These are phyloP conservation scores for Brachionus sp. DNA, from an alignment of 1,140 invertebrate species.

Conservation along the genomic window DNA sequence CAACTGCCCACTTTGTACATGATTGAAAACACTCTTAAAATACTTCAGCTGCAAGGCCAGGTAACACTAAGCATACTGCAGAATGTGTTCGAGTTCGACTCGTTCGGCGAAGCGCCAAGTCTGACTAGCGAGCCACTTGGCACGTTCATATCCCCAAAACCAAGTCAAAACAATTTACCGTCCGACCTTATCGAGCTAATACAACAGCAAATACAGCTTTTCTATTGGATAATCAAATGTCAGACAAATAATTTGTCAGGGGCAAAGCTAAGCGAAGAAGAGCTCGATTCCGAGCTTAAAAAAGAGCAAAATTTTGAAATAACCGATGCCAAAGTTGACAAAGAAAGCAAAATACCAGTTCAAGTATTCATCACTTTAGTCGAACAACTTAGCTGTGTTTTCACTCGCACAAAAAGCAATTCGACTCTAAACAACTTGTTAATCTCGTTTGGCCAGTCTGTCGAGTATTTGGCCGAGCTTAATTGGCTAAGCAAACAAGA, in stretches of 20 bases:
- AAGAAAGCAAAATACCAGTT: slow-evolving; percentile 14
- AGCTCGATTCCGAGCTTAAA: not conserved
- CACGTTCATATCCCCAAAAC: not conserved
- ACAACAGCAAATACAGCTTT: not conserved
- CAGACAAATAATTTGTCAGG: not conserved
- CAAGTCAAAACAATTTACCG: not conserved
- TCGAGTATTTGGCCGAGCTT: not conserved
- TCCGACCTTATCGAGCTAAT: not conserved
- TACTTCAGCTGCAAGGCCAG: not conserved
- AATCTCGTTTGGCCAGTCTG: not conserved
- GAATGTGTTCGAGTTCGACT: slow-evolving; percentile 7
- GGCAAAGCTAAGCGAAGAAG: not conserved
- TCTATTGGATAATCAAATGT: not conserved
- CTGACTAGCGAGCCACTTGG: not conserved
- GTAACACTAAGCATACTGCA: not conserved
- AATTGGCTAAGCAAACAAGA: not conserved
- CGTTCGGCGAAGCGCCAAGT: not conserved
- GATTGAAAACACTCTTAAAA: slow-evolving; percentile 11
- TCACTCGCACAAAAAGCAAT: not conserved
- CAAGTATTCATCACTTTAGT: not conserved
- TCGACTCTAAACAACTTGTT: not conserved
- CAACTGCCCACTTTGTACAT: not conserved
- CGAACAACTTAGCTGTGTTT: slow-evolving; percentile 14
- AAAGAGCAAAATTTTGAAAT: not conserved
- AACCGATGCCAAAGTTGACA: not conserved